These are phyloP conservation scores for Sphyrna mokarran DNA, from an alignment of 2,113 vertebrate species.

Conservation along the genomic window DNA sequence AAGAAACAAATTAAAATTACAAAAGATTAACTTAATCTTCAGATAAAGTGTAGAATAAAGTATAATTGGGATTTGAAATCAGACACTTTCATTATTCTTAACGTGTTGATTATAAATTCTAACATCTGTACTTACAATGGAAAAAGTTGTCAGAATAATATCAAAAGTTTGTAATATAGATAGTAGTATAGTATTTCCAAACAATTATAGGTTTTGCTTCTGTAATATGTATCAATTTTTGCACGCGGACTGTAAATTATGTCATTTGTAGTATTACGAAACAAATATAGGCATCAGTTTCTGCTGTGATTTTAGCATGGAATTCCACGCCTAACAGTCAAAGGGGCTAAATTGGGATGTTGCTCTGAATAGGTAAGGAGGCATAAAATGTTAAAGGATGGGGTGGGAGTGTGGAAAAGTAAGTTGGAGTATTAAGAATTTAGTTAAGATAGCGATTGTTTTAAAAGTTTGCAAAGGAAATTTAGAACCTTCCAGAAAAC, in stretches of 20 bases:
- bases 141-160: not conserved
- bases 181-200: not conserved
- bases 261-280: not conserved
- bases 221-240: not conserved
- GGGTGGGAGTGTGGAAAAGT: not conserved
- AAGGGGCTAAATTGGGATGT: not conserved
- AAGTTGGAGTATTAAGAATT: not conserved
- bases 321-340: not conserved
- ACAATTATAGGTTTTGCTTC: not conserved
- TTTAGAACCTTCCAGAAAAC: not conserved
- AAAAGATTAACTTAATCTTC: not conserved
- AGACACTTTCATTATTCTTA: not conserved
- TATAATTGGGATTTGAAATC: not conserved
- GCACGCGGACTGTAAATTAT: not conserved
- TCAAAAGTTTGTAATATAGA: not conserved
- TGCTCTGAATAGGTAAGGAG: not conserved
- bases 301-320: not conserved
- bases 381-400: not conserved
- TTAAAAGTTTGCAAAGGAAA: not conserved
- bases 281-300: not conserved
- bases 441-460: not conserved
- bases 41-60: not conserved
- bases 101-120: not conserved
- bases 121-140: not conserved
- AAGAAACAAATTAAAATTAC: not conserved